Percentiles rank a stretch among this genome's conserved stretches.
These are phyloP conservation scores for Synergus laeviventris DNA, from an alignment of 2,888 invertebrate genomes.

Conservation along the genomic window DNA sequence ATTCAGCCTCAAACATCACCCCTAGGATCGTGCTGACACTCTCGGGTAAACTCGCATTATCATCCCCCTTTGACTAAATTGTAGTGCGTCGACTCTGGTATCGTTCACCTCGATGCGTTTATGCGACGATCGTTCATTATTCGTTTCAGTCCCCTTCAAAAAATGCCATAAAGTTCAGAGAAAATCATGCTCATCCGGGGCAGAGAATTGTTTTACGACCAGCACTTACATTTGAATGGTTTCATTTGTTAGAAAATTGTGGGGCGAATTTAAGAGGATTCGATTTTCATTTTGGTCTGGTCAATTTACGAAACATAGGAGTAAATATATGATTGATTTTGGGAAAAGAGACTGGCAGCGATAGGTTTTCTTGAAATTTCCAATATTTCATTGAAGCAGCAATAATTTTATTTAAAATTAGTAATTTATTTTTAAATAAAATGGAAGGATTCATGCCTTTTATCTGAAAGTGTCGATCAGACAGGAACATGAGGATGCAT, in stretches of 20 bases:
- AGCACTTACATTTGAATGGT: constrained; percentile 21
- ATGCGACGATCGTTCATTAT: constrained; percentile 38
- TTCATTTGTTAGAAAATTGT: constrained; percentile 32
- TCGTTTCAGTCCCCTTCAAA: constrained; percentile 32
- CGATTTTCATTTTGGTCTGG: neutral
- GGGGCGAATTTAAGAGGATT: neutral
- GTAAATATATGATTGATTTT: constrained; percentile 11
- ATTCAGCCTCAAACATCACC: constrained; percentile 35
- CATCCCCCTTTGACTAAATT: constrained; percentile 27
- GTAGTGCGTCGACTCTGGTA: constrained; percentile 29
- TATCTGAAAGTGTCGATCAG: neutral
- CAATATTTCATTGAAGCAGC: neutral
- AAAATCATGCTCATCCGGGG: constrained; percentile 11
- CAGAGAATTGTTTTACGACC: constrained; percentile 37
- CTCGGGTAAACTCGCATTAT: constrained; percentile 38
- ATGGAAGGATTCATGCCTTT: neutral
- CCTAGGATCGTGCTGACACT: constrained; percentile 28
- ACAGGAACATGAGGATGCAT: constrained; percentile 7
- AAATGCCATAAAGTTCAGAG: constrained; percentile 22
- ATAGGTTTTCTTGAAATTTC: neutral
- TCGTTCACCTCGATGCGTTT: constrained; percentile 38
- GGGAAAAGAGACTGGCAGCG: neutral
- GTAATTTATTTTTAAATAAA: neutral
- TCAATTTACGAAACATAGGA: neutral
- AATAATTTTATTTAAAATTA: neutral